phyloP scores from a whole-genome alignment of 2,113 vertebrate species.

The Pelecanoides urinatrix region DNA sequence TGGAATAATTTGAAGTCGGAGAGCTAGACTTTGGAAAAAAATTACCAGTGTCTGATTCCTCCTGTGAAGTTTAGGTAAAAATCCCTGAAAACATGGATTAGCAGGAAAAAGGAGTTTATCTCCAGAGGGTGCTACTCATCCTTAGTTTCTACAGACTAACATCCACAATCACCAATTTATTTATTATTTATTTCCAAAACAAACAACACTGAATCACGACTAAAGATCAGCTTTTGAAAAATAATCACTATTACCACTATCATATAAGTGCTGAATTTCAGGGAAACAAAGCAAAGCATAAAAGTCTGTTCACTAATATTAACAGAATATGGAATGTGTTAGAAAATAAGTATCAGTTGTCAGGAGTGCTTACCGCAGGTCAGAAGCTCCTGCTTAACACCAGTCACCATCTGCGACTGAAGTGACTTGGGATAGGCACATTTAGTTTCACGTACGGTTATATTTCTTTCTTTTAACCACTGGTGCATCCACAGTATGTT shows the following conservation, averaged over 20 bases:
- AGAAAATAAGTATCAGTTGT: not conserved
- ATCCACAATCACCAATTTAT: not conserved
- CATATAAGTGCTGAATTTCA: not conserved
- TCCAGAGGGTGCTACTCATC: not conserved
- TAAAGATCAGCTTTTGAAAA: not conserved
- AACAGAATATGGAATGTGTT: not conserved
- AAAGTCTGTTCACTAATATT: not conserved
- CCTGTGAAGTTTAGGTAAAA: not conserved
- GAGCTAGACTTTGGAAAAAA: not conserved
- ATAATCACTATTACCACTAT: not conserved
- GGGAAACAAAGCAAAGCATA: not conserved
- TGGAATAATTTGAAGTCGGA: not conserved
- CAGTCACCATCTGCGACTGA: constrained; percentile 83
- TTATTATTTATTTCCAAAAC: not conserved
- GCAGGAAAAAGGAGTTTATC: not conserved
- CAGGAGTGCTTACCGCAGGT: constrained; percentile 85
- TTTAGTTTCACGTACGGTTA: constrained; percentile 87
- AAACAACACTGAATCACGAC: not conserved
- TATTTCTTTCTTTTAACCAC: constrained; percentile 87
- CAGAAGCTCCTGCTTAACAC: constrained; percentile 83
- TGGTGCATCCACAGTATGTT: constrained; percentile 91
- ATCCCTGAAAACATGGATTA: not conserved
- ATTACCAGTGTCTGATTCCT: not conserved
- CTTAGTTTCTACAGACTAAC: not conserved
- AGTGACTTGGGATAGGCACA: constrained; percentile 92